Percentiles rank a stretch among this genome's conserved stretches.
Evolutionary conservation across 2,113 vertebrate genomes (phyloP).

Genomic region (Cynopterus brachyotis): DNA sequence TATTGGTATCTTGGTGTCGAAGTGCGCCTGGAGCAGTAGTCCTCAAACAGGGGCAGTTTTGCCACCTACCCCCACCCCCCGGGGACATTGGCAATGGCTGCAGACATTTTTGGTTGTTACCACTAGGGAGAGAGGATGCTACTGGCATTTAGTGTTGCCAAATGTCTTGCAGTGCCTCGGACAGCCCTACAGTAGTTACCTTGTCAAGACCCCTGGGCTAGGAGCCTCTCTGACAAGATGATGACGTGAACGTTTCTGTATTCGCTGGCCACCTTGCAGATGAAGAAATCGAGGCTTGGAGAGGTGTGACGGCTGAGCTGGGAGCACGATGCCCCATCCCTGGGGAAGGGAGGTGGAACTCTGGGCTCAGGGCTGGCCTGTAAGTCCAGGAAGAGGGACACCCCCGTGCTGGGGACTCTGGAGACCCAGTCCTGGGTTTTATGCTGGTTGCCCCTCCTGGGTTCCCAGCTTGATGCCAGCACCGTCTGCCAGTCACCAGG

Average conservation of each 20-base stretch:
- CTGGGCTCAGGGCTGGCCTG: not conserved
- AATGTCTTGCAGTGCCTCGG: not conserved
- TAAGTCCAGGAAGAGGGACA: not conserved
- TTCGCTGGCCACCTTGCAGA: not conserved
- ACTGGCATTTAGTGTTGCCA: not conserved
- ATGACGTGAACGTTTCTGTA: accelerated
- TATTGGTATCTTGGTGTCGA: not conserved
- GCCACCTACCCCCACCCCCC: accelerated
- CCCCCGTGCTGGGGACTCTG: accelerated
- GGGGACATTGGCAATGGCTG: not conserved
- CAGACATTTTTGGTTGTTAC: not conserved
- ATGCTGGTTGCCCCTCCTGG: not conserved
- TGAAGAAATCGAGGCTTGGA: not conserved
- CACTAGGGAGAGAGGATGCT: not conserved
- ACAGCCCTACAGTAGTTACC: accelerated
- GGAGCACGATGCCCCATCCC: not conserved
- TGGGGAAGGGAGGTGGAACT: not conserved
- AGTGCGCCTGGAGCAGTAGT: no score
- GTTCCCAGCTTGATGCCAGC: not conserved
- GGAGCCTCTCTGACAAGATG: not conserved
- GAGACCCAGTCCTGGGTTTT: not conserved
- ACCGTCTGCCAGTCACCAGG: not conserved
- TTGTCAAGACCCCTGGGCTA: not conserved
- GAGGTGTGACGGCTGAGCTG: not conserved
- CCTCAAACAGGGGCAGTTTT: not conserved